A percentile compares a stretch with the other conserved stretches of the same genome.
Evolutionary conservation across 1,140 invertebrate genomes (phyloP).

Genomic region (Pantala flavescens): DNA sequence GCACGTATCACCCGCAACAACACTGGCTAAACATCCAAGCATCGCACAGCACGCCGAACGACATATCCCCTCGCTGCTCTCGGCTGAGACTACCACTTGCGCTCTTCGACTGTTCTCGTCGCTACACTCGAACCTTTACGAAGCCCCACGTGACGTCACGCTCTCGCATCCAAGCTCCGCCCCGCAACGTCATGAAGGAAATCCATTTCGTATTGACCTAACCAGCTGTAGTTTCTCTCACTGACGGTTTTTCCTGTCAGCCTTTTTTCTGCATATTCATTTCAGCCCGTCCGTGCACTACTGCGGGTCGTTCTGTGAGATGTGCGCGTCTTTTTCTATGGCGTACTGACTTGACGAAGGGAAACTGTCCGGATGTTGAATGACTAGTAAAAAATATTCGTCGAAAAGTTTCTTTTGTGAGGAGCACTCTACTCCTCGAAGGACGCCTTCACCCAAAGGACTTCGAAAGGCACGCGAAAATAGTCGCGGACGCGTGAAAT

Average conservation of each 20-base stretch:
- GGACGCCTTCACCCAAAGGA: too few relatives aligned
- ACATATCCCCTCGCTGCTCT: background rate
- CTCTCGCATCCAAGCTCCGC: background rate
- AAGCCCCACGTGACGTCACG: background rate
- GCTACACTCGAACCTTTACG: background rate
- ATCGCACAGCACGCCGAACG: background rate
- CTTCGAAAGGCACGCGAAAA: too few relatives aligned
- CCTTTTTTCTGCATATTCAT: too few relatives aligned
- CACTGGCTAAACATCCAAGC: background rate
- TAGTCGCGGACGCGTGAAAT: too few relatives aligned
- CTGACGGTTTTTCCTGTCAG: background rate
- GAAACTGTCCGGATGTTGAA: too few relatives aligned
- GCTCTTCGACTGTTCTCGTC: background rate
- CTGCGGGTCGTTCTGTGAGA: too few relatives aligned
- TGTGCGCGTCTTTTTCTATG: too few relatives aligned
- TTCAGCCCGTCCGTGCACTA: too few relatives aligned
- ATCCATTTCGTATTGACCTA: conserved; percentile 9
- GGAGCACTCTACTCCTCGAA: too few relatives aligned
- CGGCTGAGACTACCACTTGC: background rate
- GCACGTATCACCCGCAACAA: conserved; percentile 7
- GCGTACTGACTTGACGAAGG: too few relatives aligned
- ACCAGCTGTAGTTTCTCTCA: background rate
- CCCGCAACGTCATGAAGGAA: background rate
- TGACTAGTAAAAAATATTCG: too few relatives aligned
- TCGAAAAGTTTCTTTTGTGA: too few relatives aligned